These are phyloP conservation scores for Orthosia gracilis DNA, from an alignment of 2,888 invertebrate genomes.

Conservation along the genomic window DNA sequence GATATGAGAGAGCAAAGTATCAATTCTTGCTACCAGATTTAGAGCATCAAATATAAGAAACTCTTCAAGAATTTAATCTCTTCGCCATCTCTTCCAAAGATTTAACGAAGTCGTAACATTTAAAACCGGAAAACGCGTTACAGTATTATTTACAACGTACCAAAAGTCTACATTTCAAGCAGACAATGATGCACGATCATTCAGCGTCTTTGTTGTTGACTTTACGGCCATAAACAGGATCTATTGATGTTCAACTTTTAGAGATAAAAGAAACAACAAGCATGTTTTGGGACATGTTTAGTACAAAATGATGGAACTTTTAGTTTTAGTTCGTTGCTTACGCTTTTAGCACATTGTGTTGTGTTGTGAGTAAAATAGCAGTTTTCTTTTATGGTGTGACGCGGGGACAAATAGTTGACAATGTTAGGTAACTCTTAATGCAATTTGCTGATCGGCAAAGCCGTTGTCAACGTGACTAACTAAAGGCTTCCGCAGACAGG, in stretches of 20 bases:
- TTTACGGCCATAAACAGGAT: constrained; percentile 55
- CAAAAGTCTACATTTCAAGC: constrained; percentile 62
- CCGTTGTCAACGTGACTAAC: background rate
- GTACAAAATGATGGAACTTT: constrained; percentile 46
- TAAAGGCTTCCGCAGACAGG: too few relatives aligned
- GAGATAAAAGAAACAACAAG: constrained; percentile 56
- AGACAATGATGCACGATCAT: constrained; percentile 49
- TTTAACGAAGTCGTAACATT: constrained; percentile 30
- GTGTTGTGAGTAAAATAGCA: constrained; percentile 58
- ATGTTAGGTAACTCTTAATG: background rate
- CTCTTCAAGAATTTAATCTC: constrained; percentile 5
- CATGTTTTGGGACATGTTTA: constrained; percentile 41
- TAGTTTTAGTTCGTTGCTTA: constrained; percentile 24
- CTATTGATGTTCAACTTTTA: constrained; percentile 55
- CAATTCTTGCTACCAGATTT: background rate
- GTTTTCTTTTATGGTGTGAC: constrained; percentile 7
- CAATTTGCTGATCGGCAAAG: background rate
- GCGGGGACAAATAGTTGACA: background rate
- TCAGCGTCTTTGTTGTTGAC: constrained; percentile 60
- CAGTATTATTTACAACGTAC: constrained; percentile 57
- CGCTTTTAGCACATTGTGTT: constrained; percentile 63
- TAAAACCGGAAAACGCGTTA: constrained; percentile 24
- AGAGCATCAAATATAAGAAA: constrained; percentile 6
- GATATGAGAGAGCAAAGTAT: background rate
- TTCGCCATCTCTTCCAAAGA: constrained; percentile 11